Evolutionary conservation across 2,888 invertebrate species (phyloP), one percentile per base, ranked within the genome.

Genomic region (Kuschelorhynchus macadamiae): DNA sequence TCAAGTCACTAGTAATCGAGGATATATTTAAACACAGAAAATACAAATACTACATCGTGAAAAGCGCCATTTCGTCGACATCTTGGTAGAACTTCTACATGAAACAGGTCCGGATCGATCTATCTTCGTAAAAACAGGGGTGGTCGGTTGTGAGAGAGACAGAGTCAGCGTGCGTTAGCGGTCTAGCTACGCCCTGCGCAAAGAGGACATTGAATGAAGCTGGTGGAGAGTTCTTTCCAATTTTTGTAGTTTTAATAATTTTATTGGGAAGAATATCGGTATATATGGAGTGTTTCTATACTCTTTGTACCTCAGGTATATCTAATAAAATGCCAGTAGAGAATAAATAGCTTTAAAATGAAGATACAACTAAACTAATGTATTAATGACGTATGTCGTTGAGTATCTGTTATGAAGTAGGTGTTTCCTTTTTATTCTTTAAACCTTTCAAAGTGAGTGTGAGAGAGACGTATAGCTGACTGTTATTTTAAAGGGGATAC

Each of bases 101-200:
- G 79, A 81, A 83, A 82, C 82, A 70, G 87, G 86, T 83, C 85
- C 86, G 62, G 86, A 82, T 77, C 76, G 78, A 80, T 82, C 82
- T 61, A 85, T 82, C 60, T 78, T 85, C 72, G 30, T 60, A 52
- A 57, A 67, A 59, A 46, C 56, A 83, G 83, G 76, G 84, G 81
- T 46, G 80, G 78, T 72, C 76, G 80, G 82, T 60, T 68, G 65
- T 73, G 76, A 76, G 68, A 69, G 74, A 76, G 80, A 79, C 74
- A 71, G 70, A 72, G n/a, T 20, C n/a, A 50, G 46, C 39, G 47
- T 41, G 55, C 63, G 63, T 70, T 57, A 66, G 44, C 74, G 66
- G 61, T 41, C 73, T 70, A 78, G 72, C 76, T 75, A 72, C 74
- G 79, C 78, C 78, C 63, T 67, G 67, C 70, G 62, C 75, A 73